Percentiles rank a stretch among this genome's conserved stretches.
Conservation (phyloP, 2,888 invertebrate genomes). For the Drosophila demipolita region DNA sequence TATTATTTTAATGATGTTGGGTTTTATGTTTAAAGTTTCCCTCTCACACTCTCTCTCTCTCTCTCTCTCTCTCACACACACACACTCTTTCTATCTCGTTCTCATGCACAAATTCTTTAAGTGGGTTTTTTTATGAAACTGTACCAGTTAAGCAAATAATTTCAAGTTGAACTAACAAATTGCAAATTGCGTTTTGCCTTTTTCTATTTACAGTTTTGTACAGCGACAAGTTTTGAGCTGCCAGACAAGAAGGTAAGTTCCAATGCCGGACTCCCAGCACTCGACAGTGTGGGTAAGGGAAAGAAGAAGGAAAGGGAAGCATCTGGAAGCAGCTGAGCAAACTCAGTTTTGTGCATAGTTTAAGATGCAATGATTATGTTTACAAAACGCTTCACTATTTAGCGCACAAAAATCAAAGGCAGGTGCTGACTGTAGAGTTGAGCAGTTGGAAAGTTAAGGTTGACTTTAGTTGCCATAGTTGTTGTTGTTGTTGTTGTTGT, state of each 20-base stretch:
- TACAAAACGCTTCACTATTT: conserved; percentile 27
- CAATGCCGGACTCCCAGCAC: not conserved
- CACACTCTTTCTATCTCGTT: not conserved
- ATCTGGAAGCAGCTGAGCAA: not conserved
- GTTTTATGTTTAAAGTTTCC: not conserved
- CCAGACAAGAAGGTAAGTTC: conserved; percentile 48
- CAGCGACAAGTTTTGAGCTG: conserved; percentile 25
- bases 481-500: not conserved
- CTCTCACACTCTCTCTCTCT: not conserved
- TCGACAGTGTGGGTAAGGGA: not conserved
- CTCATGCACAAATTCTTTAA: not conserved
- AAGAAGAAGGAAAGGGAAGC: not conserved
- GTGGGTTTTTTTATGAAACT: not conserved
- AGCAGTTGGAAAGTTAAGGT: conserved; percentile 9
- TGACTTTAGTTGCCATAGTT: conserved; percentile 9
- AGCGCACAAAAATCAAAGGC: conserved; percentile 47
- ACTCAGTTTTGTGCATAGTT: conserved; percentile 8
- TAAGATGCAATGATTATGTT: conserved; percentile 16
- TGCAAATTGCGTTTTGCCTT: not conserved
- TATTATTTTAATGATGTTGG: not conserved
- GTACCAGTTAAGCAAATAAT: conserved; percentile 1
- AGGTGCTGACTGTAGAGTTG: conserved; percentile 45
- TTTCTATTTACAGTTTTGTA: conserved; percentile 38
- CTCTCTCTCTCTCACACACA: not conserved
- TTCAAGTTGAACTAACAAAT: conserved; percentile 29